Conservation (phyloP, 2,888 invertebrate species). For the Tiliacea aurago region DNA sequence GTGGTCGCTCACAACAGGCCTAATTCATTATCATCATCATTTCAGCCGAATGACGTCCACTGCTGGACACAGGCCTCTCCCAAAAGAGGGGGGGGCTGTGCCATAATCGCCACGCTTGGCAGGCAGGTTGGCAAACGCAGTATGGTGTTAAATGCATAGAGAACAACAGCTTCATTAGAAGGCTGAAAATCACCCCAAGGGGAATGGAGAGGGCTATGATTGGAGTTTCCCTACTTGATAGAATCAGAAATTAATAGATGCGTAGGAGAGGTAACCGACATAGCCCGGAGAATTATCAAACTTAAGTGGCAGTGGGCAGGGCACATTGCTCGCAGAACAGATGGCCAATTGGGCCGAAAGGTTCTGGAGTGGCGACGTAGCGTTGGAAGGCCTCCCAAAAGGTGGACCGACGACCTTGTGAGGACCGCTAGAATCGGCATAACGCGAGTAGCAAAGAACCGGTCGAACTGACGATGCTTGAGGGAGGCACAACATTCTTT, state of each 20-base stretch:
- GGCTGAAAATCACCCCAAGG: not conserved
- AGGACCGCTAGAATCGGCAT: not conserved
- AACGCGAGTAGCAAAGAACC: not conserved
- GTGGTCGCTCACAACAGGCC: not conserved
- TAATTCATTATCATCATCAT: no score
- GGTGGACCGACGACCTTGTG: not conserved
- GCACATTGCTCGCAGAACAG: not conserved
- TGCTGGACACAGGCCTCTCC: no score
- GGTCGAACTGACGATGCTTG: not conserved
- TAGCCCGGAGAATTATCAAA: not conserved
- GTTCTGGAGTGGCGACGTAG: not conserved
- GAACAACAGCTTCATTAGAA: no score
- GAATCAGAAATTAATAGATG: not conserved
- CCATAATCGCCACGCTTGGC: no score
- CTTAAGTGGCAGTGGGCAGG: not conserved
- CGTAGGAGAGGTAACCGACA: not conserved
- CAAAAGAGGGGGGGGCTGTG: no score
- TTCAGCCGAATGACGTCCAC: no score
- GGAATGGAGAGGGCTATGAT: not conserved
- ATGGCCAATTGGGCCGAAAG: not conserved
- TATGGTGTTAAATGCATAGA: no score
- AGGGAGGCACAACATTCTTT: no score
- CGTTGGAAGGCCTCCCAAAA: not conserved
- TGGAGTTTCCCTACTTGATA: not conserved
- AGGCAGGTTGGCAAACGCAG: no score